These are phyloP conservation scores for Physocephala rufipes DNA, from an alignment of 2,888 invertebrate genomes.

Conservation along the genomic window DNA sequence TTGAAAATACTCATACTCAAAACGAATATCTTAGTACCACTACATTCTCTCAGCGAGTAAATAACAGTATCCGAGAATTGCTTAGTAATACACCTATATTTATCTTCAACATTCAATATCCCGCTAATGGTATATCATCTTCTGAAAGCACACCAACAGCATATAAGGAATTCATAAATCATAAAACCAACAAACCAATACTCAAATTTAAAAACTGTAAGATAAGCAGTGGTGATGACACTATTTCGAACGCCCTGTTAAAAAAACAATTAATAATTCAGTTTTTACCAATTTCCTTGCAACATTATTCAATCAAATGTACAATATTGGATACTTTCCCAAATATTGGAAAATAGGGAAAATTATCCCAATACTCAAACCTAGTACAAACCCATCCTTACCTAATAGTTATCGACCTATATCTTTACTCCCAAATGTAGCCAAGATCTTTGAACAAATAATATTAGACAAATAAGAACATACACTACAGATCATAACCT, in stretches of 20 bases:
- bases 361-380: neutral
- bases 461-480: neutral
- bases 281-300: neutral
- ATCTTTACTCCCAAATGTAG: neutral
- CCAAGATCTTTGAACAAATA: conserved; percentile 1
- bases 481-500: neutral
- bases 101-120: no score
- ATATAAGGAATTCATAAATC: neutral
- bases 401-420: conserved; percentile 5
- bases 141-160: neutral
- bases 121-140: neutral
- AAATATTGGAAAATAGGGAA: neutral
- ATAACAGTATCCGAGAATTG: neutral
- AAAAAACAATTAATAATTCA: neutral
- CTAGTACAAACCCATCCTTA: neutral
- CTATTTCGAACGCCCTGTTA: neutral
- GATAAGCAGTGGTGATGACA: conserved; percentile 4
- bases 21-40: neutral
- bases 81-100: no score
- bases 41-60: neutral
- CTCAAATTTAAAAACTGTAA: neutral
- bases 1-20: conserved; percentile 19
- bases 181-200: neutral
- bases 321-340: conserved; percentile 15
- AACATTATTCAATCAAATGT: conserved; percentile 2